Evolutionary conservation across 2,888 invertebrate genomes (phyloP), one percentile per base, ranked within the genome.

Genomic region (Rhagium mordax): DNA sequence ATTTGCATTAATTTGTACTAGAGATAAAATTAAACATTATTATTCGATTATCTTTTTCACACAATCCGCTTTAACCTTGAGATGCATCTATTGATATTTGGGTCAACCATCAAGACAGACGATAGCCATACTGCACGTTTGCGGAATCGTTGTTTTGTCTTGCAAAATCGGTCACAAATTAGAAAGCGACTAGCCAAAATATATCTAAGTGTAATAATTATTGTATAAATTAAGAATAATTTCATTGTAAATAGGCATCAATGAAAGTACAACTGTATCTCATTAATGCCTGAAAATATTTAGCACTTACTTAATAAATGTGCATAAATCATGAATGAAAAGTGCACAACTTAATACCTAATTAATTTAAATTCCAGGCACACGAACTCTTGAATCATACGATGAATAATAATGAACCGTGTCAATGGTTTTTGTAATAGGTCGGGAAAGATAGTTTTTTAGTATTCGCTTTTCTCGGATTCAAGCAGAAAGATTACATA

Each of bases 241-340:
- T 24, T 24, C 6, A 6, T 24, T 24, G 24, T 24, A 24, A 24
- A 24, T 6, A 6, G 6, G 24, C 24, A 24, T 24, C 24, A 24
- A 24, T 24, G 24, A 13, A 41, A 41, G 13, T 41, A 41, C 41
- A 3, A 41, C 41, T n/a, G 4, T n/a, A 41, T 41, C 41, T n/a
- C 41, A 41, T n/a, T 41, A 41, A 41, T n/a, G 24, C n/a, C 5
- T 10, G 5, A 41, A 41, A 41, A 8, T 41, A 41, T 41, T 41
- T 41, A 41, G n/a, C 41, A n/a, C 41, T 41, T 41, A 41, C 41
- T 41, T n/a, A 41, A 41, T 29, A 59, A 33, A 59, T 33, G 33
- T 65, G 33, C 53, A 53, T 65, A 53, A 33, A 33, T 53, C 29
- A 65, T 65, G 53, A 65, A 65, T 53, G 65, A 48, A 65, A 29